Evolutionary conservation across 2,113 vertebrate genomes (phyloP), one percentile per base, ranked within the genome.

Genomic region (Desmodus rotundus): DNA sequence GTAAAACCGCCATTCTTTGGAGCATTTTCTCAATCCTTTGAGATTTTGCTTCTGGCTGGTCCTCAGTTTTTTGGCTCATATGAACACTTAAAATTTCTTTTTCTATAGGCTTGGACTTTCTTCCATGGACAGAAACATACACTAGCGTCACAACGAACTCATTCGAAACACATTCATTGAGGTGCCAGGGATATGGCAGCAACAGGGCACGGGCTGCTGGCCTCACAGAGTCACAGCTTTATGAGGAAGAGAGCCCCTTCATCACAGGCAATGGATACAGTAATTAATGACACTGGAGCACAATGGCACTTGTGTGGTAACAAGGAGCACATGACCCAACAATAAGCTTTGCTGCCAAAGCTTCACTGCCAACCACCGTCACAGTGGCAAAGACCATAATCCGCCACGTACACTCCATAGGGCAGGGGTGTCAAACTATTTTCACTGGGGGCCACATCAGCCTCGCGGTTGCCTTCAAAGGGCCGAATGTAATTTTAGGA

Each of bases 131-230:
- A 36, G 58, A 19, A 31, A 41, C 65, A 52, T 17, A 28, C 31
- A 80, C 74, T 52, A 10, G 58, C 36, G 54, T 56, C 17, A 4
- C 0, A 12, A 61, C 4, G n/a, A 67, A 33, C 41, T 87, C 50
- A 54, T 36, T 45, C 15, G 11, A 22, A 54, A 54, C 17, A 10
- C 4, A 12, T 2, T 65, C 7, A 36, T 0, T 0, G 41, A 87
- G 38, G 45, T 9, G 63, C 36, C 5, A 24, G 70, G 36, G 45
- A 47, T 6, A 28, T 0, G 12, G 77, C 10, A 11, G 67, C 14
- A n/a, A 13, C 28, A n/a, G 86, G 86, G n/a, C 20, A 13, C 0
- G 17, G n/a, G 45, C 26, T 54, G 20, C 47, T 5, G 61, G 36
- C 24, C 45, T 70, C 52, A 28, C 20, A 38, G 58, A 24, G 22